These are phyloP conservation scores for Archilochus colubris DNA, from an alignment of 2,113 vertebrate genomes.

Conservation along the genomic window DNA sequence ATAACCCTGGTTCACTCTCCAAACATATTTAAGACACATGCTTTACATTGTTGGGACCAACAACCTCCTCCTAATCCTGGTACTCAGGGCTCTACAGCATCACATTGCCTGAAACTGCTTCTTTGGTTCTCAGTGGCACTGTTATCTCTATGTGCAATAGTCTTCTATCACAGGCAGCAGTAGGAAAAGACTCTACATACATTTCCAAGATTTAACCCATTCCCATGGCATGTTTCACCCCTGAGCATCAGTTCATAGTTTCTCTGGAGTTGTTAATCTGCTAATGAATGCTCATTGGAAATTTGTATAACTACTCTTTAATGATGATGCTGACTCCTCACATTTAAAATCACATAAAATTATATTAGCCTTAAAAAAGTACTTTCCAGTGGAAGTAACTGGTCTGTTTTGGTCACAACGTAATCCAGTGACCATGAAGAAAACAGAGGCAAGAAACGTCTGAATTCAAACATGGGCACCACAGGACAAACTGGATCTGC, in stretches of 20 bases:
- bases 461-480: background rate
- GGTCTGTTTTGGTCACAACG: background rate
- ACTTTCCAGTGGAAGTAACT: background rate
- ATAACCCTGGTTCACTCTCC: background rate
- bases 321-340: background rate
- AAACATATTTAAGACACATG: background rate
- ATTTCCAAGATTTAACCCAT: background rate
- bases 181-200: background rate
- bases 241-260: background rate
- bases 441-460: background rate
- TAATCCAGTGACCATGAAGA: background rate
- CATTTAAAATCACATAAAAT: background rate
- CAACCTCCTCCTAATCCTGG: background rate
- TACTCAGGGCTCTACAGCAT: background rate
- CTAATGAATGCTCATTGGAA: background rate
- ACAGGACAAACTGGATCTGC: accelerated
- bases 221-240: background rate
- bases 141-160: background rate
- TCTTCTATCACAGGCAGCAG: background rate
- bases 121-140: background rate
- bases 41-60: background rate
- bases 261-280: background rate
- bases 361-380: background rate
- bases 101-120: background rate
- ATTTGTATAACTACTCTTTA: slow-evolving; percentile 1